Evolutionary conservation across 2,888 invertebrate genomes (phyloP), one percentile per base, ranked within the genome.

Genomic region (Hirtodrosophila trivittata): DNA sequence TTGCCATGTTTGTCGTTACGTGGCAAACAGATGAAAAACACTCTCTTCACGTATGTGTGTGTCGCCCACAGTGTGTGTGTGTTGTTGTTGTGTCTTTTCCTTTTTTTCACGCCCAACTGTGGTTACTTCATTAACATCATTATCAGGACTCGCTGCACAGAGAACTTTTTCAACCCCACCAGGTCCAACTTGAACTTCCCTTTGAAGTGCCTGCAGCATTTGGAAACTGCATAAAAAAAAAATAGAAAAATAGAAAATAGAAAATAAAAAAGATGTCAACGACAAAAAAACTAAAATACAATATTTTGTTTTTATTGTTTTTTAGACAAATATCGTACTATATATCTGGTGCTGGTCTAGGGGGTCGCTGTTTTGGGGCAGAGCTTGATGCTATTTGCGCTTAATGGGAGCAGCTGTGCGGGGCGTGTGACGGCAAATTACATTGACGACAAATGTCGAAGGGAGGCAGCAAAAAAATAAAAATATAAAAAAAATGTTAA

Each of bases 41-140:
- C 16, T 12, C n/a, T 28, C n/a, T n/a, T 28, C 18, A 21, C 18
- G 18, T 21, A 21, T 21, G 5, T 21, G 18, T 21, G 18, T 21
- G 18, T 21, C 18, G 28, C 16, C 2, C 25, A n/a, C n/a, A n/a
- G n/a, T n/a, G n/a, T n/a, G n/a, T n/a, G n/a, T n/a, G n/a, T n/a
- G n/a, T n/a, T n/a, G n/a, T n/a, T n/a, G n/a, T n/a, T n/a, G n/a
- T n/a, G n/a, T n/a, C 7, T 25, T 25, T 46, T 1, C 7, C 2
- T 47, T 8, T 55, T 18, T 42, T 49, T 42, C 37, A 50, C 69
- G 52, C 33, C 47, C 56, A 50, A 70, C 49, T 73, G 66, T 57
- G 60, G 59, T 50, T 60, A 76, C 84, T 77, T 84, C 69, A 77
- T 84, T 77, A 77, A 69, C 81, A 69, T 59, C 69, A 77, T 77